These are phyloP conservation scores for Cremastobaeus sp. DNA, from an alignment of 2,888 invertebrate species.

Conservation along the genomic window DNA sequence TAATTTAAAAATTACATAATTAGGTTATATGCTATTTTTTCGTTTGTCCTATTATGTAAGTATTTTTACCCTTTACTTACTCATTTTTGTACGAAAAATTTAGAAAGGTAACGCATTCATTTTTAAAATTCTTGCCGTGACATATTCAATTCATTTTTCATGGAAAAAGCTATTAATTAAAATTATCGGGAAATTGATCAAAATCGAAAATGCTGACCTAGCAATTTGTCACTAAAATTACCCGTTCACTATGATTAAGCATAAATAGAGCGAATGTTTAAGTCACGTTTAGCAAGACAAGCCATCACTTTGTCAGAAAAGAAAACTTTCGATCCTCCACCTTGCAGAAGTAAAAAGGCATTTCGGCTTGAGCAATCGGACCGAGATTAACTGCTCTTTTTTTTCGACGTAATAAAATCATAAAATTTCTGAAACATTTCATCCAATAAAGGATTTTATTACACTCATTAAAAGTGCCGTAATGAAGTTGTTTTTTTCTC, in stretches of 20 bases:
- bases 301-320: slow-evolving; percentile 27
- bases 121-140: too few relatives aligned
- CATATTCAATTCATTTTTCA: too few relatives aligned
- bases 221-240: slow-evolving; percentile 24
- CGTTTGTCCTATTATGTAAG: too few relatives aligned
- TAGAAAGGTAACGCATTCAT: too few relatives aligned
- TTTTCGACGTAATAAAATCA: slow-evolving; percentile 40
- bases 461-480: slow-evolving; percentile 47
- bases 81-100: too few relatives aligned
- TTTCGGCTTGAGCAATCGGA: slow-evolving; percentile 36
- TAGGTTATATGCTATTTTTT: too few relatives aligned
- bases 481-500: slow-evolving; percentile 22
- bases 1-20: too few relatives aligned
- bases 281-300: slow-evolving; percentile 22
- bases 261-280: slow-evolving; percentile 6
- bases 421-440: slow-evolving; percentile 43
- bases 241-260: not conserved
- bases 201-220: too few relatives aligned
- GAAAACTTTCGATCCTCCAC: not conserved
- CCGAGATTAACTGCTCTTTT: slow-evolving; percentile 29
- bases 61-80: too few relatives aligned
- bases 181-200: too few relatives aligned
- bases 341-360: not conserved
- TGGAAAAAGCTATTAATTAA: too few relatives aligned
- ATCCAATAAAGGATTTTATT: slow-evolving; percentile 45